phyloP scores from a whole-genome alignment of 1,140 invertebrate species.

The Ooceraea biroi region DNA sequence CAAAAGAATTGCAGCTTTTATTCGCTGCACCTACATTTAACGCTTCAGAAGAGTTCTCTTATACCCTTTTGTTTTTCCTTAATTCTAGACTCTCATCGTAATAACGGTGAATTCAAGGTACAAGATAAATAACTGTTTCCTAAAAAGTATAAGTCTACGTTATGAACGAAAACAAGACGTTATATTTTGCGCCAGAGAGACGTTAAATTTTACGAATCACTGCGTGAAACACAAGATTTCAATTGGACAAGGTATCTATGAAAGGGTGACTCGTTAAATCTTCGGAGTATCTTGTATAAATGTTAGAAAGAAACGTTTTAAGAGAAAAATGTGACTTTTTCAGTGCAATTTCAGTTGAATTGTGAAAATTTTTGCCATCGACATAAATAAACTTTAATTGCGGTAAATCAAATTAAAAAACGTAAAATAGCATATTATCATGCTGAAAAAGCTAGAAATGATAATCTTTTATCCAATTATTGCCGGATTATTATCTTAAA shows the following conservation, averaged over 20 bases:
- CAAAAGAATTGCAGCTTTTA: background rate
- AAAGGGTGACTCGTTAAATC: no score
- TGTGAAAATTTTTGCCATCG: no score
- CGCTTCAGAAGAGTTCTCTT: background rate
- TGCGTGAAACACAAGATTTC: background rate
- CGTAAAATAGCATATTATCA: background rate
- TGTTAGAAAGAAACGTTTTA: no score
- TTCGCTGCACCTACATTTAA: background rate
- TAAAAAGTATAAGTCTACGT: background rate
- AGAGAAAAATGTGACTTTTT: no score
- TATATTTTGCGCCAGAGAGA: background rate
- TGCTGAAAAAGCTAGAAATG: background rate
- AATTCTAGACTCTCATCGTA: background rate
- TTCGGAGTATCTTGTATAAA: no score
- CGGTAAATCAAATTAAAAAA: no score
- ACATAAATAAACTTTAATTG: no score
- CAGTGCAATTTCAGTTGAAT: no score
- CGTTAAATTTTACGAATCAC: constrained; percentile 37
- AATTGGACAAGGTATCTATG: no score
- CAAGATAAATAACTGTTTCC: constrained; percentile 29
- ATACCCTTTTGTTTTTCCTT: background rate
- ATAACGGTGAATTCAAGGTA: background rate
- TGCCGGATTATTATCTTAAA: background rate
- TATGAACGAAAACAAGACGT: no score
- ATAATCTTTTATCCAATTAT: background rate